Evolutionary conservation across 1,140 invertebrate genomes (phyloP), one percentile per base, ranked within the genome.

Genomic region (Centruroides vittatus): DNA sequence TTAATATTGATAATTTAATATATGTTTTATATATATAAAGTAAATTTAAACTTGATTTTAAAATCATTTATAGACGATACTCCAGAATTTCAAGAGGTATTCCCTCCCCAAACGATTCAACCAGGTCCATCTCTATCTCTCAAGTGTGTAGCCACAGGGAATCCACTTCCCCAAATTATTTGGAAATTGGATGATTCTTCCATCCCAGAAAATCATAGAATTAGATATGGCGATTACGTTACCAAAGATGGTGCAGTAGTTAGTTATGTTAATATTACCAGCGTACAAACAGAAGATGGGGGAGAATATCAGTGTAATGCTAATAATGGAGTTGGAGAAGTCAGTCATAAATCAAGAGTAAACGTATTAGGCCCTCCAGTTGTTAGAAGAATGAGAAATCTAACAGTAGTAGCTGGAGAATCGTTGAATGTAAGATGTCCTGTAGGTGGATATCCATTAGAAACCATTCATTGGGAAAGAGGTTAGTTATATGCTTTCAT

Each of bases 131-230:
- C 84, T 55, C 83, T 91, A 51, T 88, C 86, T 55, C 75, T 93
- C 57, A 87, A 88, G 73, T 93, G 89, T 73, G 85, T 83, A 47
- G 88, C 88, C 59, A 80, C 85, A 51, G 89, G 89, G 55, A 90
- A 88, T 75, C 89, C 78, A 23, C 69, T 86, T 35, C 89, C 89
- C 56, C 80, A 69, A 54, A 72, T 79, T 23, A 68, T 66, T 2
- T 79, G 78, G 78, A 67, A 65, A 4, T 67, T 78, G 10, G 77
- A 78, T 63, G 76, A 70, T 9, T 69, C 70, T 36, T 68, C 68
- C 0, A 63, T 79, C 5, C 71, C 72, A 0, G 71, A 72, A 56
- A 69, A 66, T 63, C 52, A 57, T 36, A 55, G 67, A n/a, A 66
- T 73, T n/a, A 68, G 68, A 11, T 63, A 71, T 23, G 72, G 73